A percentile compares a stretch with the other conserved stretches of the same genome.
These are phyloP conservation scores for Aleiodes testaceus DNA, from an alignment of 2,888 invertebrate species.

Conservation along the genomic window DNA sequence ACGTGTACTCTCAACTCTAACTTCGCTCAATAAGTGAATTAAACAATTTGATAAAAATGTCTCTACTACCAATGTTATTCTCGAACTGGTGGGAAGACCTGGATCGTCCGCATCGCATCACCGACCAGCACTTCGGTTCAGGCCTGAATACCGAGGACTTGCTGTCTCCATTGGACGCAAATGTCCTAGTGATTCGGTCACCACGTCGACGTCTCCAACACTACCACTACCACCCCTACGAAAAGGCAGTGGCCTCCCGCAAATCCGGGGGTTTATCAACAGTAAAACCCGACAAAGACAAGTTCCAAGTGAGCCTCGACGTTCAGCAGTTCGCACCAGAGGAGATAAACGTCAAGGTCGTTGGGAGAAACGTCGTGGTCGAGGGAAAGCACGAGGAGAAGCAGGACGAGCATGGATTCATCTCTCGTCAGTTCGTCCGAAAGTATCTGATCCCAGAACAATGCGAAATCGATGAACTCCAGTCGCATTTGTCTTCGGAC, in stretches of 20 bases:
- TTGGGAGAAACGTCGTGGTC: conserved; percentile 80
- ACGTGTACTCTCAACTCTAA: not conserved
- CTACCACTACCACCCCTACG: conserved; percentile 50
- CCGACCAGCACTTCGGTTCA: conserved; percentile 86
- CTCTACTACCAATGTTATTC: conserved; percentile 83
- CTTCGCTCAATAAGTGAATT: not conserved
- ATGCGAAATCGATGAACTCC: conserved; percentile 80
- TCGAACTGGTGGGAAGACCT: conserved; percentile 90
- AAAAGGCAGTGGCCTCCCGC: conserved; percentile 38
- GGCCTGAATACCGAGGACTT: not conserved
- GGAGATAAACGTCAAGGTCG: conserved; percentile 76
- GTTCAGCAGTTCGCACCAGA: conserved; percentile 81
- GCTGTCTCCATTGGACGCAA: conserved; percentile 17
- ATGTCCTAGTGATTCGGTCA: conserved; percentile 48
- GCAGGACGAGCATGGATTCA: conserved; percentile 83
- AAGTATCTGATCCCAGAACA: conserved; percentile 80
- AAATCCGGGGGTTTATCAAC: conserved; percentile 74
- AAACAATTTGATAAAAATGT: conserved; percentile 76
- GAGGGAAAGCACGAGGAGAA: conserved; percentile 88
- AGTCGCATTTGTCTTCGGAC: conserved; percentile 86
- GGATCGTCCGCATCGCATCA: conserved; percentile 81
- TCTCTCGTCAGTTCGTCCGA: conserved; percentile 86
- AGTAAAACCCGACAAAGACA: conserved; percentile 79
- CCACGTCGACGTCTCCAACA: conserved; percentile 31
- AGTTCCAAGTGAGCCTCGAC: conserved; percentile 82